Evolutionary conservation across 2,888 invertebrate genomes (phyloP).

Genomic region (Macrostomum cliftonense): DNA sequence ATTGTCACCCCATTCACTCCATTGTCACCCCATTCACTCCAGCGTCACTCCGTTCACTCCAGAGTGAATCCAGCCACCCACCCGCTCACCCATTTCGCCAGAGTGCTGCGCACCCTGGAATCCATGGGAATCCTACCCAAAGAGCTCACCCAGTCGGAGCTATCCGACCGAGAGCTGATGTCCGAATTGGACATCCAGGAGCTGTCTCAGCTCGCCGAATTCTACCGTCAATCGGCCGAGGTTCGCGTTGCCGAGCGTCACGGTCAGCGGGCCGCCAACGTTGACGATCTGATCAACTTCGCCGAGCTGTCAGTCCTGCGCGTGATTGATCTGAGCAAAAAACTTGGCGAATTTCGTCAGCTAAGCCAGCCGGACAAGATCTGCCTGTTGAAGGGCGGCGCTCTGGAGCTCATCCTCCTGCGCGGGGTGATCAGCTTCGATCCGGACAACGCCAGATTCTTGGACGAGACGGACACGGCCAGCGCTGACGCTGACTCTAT

Average conservation of each 20-base stretch:
- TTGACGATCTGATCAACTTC: conserved; percentile 32
- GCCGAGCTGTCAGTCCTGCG: conserved; percentile 50
- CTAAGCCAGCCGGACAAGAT: conserved; percentile 88
- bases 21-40: no score
- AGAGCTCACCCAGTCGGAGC: conserved; percentile 2
- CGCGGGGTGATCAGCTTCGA: conserved; percentile 81
- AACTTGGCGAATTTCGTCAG: conserved; percentile 28
- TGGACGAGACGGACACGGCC: conserved; percentile 40
- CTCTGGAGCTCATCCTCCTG: conserved; percentile 86
- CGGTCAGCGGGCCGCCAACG: neutral
- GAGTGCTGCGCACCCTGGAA: conserved; percentile 4
- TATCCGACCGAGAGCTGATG: neutral
- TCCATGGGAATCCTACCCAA: neutral
- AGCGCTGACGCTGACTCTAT: conserved; percentile 8
- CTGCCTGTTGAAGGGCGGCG: conserved; percentile 72
- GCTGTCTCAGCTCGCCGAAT: neutral
- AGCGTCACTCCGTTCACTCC: no score
- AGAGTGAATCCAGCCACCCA: no score
- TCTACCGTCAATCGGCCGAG: neutral
- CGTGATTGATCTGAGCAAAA: conserved; percentile 47
- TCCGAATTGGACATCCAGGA: neutral
- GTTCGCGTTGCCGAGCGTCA: neutral
- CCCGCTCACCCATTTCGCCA: neutral
- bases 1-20: no score
- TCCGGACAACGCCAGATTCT: conserved; percentile 70